Evolutionary conservation across 2,113 vertebrate species (phyloP), one percentile per base, ranked within the genome.

Genomic region (Pantherophis guttatus): DNA sequence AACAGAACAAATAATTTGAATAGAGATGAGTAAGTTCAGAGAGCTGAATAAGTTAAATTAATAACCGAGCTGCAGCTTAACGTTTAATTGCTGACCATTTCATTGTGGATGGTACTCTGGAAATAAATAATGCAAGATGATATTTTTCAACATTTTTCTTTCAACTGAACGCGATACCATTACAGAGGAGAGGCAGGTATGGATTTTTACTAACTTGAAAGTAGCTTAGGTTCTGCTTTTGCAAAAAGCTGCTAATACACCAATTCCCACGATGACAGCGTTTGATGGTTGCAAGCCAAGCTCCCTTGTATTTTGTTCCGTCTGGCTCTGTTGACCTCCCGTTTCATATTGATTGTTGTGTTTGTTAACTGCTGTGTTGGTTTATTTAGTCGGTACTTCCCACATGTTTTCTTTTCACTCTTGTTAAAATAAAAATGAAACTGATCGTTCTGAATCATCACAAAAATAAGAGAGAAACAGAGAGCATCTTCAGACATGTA

Each of bases 51-150:
- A 90, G 55, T 53, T 93, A 89, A 85, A 57, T 50, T 58, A 29
- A 33, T 57, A 59, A 59, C 17, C 26, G 75, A 48, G 52, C 55
- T 26, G 44, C n/a, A 86, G 75, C 7, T 75, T 86, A 86, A 86
- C 39, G 12, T 44, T 23, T 21, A 86, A 87, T 39, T 58, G 75
- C n/a, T 93, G 17, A 90, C 59, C n/a, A 90, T 93, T 90, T 86
- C 85, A 55, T 33, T 19, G 59, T 24, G 54, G 75, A 19, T 59
- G 17, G 26, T 33, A 85, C 33, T 44, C 50, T 11, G 90, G 88
- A 39, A 90, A 93, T 92, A 92, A 89, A 92, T 93, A 93, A 93
- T 93, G 70, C 54, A 90, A 90, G 55, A 86, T 90, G 19, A 39
- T 90, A 33, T 59, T n/a, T 93, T 86, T 62, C 75, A 59, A 52